phyloP scores from a whole-genome alignment of 2,113 vertebrate genomes.

The Verasper variegatus region DNA sequence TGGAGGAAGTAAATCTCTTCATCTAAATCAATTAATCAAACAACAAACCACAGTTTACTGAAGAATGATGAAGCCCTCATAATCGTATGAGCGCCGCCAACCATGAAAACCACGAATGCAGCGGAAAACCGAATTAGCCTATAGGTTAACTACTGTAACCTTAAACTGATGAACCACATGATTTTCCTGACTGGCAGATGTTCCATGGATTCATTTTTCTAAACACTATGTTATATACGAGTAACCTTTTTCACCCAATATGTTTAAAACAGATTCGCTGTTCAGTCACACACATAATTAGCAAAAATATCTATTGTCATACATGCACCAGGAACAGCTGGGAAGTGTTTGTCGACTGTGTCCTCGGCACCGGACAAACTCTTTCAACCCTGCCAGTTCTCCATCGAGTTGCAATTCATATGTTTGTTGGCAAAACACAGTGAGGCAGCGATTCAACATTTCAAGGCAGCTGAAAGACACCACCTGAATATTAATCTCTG shows the following conservation, averaged over 20 bases:
- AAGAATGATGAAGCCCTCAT: conserved; percentile 29
- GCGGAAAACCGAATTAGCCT: conserved; percentile 19
- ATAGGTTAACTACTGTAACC: conserved; percentile 21
- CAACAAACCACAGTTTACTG: conserved; percentile 45
- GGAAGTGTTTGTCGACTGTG: conserved; percentile 5
- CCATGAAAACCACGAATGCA: conserved; percentile 27
- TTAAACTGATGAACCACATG: neutral
- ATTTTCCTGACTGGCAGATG: no score
- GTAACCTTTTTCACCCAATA: no score
- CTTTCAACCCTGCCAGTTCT: conserved; percentile 1
- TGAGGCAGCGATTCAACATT: neutral
- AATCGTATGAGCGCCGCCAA: conserved; percentile 28
- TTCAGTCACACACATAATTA: neutral
- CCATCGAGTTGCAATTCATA: neutral
- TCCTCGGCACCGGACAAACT: neutral
- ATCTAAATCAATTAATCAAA: conserved; percentile 77
- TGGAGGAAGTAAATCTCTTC: conserved; percentile 70
- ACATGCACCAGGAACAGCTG: neutral
- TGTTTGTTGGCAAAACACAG: conserved; percentile 4
- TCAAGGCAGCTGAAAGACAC: neutral
- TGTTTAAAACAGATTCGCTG: no score
- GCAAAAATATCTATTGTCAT: neutral
- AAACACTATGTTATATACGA: neutral
- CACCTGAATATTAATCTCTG: neutral
- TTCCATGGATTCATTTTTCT: neutral